Conservation (phyloP, 2,113 vertebrate genomes). For the Phaethon lepturus region DNA sequence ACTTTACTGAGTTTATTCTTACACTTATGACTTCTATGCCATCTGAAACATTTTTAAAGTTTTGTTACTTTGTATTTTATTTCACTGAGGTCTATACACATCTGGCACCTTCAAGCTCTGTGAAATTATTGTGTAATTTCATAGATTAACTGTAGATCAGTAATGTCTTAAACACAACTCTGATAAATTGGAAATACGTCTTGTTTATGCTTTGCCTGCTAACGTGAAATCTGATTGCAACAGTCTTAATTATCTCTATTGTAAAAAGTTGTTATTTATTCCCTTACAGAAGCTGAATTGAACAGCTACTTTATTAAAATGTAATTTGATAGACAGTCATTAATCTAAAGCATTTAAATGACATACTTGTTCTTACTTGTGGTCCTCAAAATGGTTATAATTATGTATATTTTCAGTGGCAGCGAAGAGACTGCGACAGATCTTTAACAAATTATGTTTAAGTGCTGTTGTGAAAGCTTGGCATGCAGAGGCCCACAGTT, state of each 20-base stretch:
- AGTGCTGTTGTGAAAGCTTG: constrained; percentile 42
- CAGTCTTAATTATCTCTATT: not conserved
- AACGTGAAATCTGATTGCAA: not conserved
- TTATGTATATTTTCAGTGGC: constrained; percentile 36
- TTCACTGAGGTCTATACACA: not conserved
- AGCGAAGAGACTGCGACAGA: not conserved
- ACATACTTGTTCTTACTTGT: not conserved
- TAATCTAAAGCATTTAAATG: not conserved
- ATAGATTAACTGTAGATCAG: not conserved
- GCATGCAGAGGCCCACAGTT: not conserved
- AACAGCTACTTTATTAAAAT: not conserved
- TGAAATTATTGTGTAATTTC: not conserved
- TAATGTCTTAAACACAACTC: not conserved
- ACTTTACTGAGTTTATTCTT: not conserved
- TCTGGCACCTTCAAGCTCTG: not conserved
- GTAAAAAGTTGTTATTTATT: not conserved
- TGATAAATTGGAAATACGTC: not conserved
- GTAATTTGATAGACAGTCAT: not conserved
- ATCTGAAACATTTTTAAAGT: not conserved
- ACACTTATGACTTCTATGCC: not conserved
- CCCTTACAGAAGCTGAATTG: not conserved
- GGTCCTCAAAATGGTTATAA: not conserved
- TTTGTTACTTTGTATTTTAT: not conserved
- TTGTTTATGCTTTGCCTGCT: not conserved
- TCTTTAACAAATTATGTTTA: constrained; percentile 3